phyloP scores from a whole-genome alignment of 2,888 invertebrate species.

The Tinea semifulvella region DNA sequence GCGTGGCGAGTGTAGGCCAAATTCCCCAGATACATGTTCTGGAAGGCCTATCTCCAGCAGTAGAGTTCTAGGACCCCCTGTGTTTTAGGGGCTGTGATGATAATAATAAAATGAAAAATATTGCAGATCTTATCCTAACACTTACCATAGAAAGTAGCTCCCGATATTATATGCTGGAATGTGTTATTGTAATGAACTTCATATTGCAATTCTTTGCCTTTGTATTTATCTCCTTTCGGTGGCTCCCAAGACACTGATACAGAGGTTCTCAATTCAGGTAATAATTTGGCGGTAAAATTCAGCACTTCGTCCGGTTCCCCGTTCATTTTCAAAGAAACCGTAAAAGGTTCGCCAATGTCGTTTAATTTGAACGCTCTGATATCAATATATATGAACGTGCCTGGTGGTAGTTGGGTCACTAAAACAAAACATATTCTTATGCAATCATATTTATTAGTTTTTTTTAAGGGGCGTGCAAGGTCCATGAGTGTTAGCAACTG shows the following conservation, averaged over 20 bases:
- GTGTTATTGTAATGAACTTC: conserved; percentile 72
- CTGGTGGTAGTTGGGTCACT: conserved; percentile 66
- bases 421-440: no score
- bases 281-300: conserved; percentile 52
- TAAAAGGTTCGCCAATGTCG: conserved; percentile 61
- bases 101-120: no score
- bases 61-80: no score
- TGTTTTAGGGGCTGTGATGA: no score
- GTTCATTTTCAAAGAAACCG: conserved; percentile 48
- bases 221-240: conserved; percentile 64
- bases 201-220: conserved; percentile 57
- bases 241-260: conserved; percentile 74
- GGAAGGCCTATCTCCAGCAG: no score
- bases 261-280: conserved; percentile 65
- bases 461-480: no score
- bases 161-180: conserved; percentile 6
- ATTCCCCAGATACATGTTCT: no score
- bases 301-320: conserved; percentile 62
- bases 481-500: no score
- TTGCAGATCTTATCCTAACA: no score
- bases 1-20: no score
- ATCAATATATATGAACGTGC: conserved; percentile 57
- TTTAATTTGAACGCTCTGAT: conserved; percentile 69
- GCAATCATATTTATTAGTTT: no score
- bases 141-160: conserved; percentile 14